Base-by-base conservation (phyloP, 2,888 invertebrate genomes). In the Sinelater perroti region DNA sequence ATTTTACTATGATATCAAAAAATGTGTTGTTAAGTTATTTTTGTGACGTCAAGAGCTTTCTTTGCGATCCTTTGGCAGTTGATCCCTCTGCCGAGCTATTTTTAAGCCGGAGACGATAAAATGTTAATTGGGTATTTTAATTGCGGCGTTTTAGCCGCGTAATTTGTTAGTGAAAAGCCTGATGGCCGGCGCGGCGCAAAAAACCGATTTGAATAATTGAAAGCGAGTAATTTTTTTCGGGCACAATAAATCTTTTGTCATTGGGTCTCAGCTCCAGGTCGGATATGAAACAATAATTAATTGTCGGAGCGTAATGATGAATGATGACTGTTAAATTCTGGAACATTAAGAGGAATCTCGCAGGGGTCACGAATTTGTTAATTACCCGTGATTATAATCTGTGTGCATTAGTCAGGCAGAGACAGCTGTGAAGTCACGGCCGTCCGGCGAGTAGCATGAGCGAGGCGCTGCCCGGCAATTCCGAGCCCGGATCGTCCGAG, bases 161-260 rank as follows among this genome's bases (percentile, higher is more conserved):
- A 40, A 40, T 40, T 40, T 40, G 38, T 40, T 40, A 40, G 38
- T 33, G 18, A 24, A 40, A 11, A 11, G 21, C 14, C 21, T 40
- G 38, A 40, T 40, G 38, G 24, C 20, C 24, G 24, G 38, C 24
- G 38, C 20, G 24, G 24, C 13, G 13, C n/a, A 44, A 44, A 50
- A 52, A 40, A 30, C 44, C 40, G 31, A 40, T 47, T 53, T 52
- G 45, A 58, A 47, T 45, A 47, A 75, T 75, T 73, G 72, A 74
- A 75, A 74, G 74, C 75, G 75, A 75, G 74, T 75, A 72, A 24
- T 75, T 76, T 75, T n/a, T 75, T 73, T 73, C 69, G 72, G 67
- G 73, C 72, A 75, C 75, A 75, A 77, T 77, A 77, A 77, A 76
- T 75, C 77, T 75, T 75, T 76, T 77, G 77, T 77, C 76, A 74